These are phyloP conservation scores for Drosophila macrospina DNA, from an alignment of 2,888 invertebrate species.

Conservation along the genomic window DNA sequence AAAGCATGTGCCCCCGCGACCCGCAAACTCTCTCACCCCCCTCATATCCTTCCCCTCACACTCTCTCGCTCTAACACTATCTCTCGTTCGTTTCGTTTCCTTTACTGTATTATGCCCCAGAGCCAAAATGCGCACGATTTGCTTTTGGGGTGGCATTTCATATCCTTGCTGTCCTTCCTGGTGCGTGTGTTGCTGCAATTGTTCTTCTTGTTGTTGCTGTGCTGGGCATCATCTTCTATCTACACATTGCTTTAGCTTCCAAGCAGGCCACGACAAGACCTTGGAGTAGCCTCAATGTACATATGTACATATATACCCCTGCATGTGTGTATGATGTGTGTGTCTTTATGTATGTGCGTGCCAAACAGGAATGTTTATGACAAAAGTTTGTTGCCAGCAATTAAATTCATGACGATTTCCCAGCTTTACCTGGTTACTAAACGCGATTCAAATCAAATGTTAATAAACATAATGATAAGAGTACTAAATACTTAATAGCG, in stretches of 20 bases:
- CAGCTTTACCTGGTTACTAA: slow-evolving; percentile 18
- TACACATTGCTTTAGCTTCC: slow-evolving; percentile 61
- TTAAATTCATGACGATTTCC: slow-evolving; percentile 41
- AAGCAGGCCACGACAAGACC: slow-evolving; percentile 72
- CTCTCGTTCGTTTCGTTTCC: slow-evolving; percentile 29
- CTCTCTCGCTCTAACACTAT: slow-evolving; percentile 11
- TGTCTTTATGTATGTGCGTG: slow-evolving; percentile 35
- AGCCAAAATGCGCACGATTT: slow-evolving; percentile 70
- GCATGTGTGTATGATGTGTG: slow-evolving; percentile 12
- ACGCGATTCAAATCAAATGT: slow-evolving; percentile 14
- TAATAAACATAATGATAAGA: slow-evolving; percentile 22
- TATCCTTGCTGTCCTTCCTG: slow-evolving; percentile 45
- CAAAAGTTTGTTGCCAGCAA: slow-evolving; percentile 51
- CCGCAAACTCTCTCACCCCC: slow-evolving; percentile 27
- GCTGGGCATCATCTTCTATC: slow-evolving; percentile 65
- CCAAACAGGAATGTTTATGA: slow-evolving; percentile 67
- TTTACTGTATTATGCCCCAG: slow-evolving; percentile 67
- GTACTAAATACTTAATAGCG: slow-evolving; percentile 11
- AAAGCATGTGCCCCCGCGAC: slow-evolving; percentile 68
- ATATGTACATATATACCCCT: neutral
- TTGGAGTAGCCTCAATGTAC: slow-evolving; percentile 57
- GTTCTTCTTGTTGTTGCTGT: slow-evolving; percentile 36
- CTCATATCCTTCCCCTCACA: neutral
- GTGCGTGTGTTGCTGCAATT: slow-evolving; percentile 46
- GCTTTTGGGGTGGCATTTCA: slow-evolving; percentile 76